These are phyloP conservation scores for Acanthornis magna DNA, from an alignment of 2,797 vertebrate species.

Conservation along the genomic window DNA sequence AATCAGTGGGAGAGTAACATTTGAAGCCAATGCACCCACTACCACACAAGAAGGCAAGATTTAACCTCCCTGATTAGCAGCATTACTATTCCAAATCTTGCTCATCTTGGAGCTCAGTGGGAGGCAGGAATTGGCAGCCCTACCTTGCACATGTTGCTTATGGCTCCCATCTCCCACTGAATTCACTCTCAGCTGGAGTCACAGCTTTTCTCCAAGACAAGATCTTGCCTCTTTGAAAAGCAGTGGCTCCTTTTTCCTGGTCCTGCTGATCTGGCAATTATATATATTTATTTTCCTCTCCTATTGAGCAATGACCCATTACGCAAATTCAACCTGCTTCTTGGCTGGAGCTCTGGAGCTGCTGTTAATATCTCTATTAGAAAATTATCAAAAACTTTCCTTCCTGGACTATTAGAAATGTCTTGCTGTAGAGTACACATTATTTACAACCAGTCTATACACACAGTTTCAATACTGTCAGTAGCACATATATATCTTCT, in stretches of 20 bases:
- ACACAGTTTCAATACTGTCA: neutral
- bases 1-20: neutral
- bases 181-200: neutral
- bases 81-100: neutral
- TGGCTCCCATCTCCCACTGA: neutral
- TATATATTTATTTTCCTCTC: neutral
- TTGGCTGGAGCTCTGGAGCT: neutral
- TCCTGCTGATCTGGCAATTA: neutral
- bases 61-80: neutral
- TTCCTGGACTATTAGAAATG: neutral
- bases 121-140: neutral
- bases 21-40: neutral
- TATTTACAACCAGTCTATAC: neutral
- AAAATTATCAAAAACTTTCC: neutral
- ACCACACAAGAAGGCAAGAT: neutral
- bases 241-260: neutral
- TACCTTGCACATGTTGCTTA: neutral
- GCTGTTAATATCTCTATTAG: neutral
- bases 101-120: neutral
- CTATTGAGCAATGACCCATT: neutral
- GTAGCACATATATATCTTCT: neutral
- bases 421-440: neutral
- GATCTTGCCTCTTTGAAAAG: neutral
- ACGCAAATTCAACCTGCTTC: neutral
- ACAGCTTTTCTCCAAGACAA: neutral